phyloP scores from a whole-genome alignment of 92 coral and sea anemone genomes.

The Bergia sp. region DNA sequence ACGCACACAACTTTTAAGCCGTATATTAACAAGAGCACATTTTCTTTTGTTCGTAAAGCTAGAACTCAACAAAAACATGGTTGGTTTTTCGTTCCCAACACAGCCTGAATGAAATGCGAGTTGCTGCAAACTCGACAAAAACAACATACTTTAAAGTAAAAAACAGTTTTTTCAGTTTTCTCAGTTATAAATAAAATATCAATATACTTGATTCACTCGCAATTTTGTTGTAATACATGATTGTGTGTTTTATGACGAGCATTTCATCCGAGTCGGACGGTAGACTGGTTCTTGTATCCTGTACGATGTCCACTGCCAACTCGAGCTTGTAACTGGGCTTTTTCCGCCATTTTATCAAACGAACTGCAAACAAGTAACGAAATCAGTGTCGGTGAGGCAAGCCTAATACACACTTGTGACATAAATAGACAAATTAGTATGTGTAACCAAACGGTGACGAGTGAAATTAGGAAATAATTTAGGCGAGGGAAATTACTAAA shows the following conservation, averaged over 20 bases:
- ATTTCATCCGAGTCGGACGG: conserved; percentile 65
- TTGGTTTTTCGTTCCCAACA: too few species aligned
- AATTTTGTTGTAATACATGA: too few species aligned
- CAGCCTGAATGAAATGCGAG: background rate
- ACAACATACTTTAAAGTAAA: background rate
- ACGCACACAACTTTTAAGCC: background rate
- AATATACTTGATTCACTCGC: background rate
- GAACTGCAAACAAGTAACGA: conserved; percentile 60
- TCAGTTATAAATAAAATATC: too few species aligned
- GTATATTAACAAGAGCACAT: too few species aligned
- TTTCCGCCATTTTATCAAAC: conserved; percentile 87
- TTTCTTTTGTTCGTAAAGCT: background rate
- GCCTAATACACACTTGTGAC: conserved; percentile 21
- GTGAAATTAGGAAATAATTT: too few species aligned
- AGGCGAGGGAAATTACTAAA: too few species aligned
- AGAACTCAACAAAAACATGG: background rate
- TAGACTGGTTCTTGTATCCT: conserved; percentile 84
- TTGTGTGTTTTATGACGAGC: background rate
- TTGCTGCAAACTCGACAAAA: background rate
- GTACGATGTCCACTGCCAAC: conserved; percentile 91
- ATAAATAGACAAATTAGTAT: background rate
- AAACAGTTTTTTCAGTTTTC: background rate
- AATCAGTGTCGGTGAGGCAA: background rate
- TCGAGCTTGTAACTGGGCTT: conserved; percentile 71
- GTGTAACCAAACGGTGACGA: too few species aligned